Base-by-base conservation (phyloP, 2,888 invertebrate genomes). In the Rhagium mordax region DNA sequence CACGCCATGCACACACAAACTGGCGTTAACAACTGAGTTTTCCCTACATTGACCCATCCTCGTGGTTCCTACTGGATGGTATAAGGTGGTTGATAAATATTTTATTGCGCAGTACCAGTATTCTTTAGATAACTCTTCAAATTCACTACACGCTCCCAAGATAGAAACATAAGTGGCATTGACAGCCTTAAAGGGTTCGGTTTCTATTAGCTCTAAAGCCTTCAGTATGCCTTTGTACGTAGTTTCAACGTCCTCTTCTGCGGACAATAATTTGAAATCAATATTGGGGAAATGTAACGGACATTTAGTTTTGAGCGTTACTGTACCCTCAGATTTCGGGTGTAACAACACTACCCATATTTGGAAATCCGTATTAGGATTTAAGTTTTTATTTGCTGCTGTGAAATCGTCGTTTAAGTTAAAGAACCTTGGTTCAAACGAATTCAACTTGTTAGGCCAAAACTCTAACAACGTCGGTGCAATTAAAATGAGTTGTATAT, bases 51-150 rank as follows among this genome's bases (percentile, higher is more conserved):
- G 70, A 21, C 78, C 78, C 80, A 81, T 81, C 29, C 65, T 76
- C 33, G 78, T 78, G 0, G 80, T 77, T 0, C 78, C 73, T 10
- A 79, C 57, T 6, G 76, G 72, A 74, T 81, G 79, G 49, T 66
- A 78, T 7, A 75, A n/a, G 10, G 71, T 70, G 10, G 55, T 48
- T 2, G 60, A 33, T 3, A 61, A 6, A 33, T 91, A 75, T 71
- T 76, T 74, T 27, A 84, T 77, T 15, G 91, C 91, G 83, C 94
- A 94, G 72, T 91, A 90, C 93, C 94, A 93, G 81, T 93, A 94
- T 29, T 90, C 90, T 72, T 93, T 93, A 0, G 90, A 88, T 75
- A 89, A 90, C 70, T 91, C 91, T 6, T 75, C 70, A 10, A 86
- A 74, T 0, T 84, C 71, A 20, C 85, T 86, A 83, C 93, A 93